phyloP scores from a whole-genome alignment of 1,140 invertebrate species.

The Pseudomyrmex cubaensis region DNA sequence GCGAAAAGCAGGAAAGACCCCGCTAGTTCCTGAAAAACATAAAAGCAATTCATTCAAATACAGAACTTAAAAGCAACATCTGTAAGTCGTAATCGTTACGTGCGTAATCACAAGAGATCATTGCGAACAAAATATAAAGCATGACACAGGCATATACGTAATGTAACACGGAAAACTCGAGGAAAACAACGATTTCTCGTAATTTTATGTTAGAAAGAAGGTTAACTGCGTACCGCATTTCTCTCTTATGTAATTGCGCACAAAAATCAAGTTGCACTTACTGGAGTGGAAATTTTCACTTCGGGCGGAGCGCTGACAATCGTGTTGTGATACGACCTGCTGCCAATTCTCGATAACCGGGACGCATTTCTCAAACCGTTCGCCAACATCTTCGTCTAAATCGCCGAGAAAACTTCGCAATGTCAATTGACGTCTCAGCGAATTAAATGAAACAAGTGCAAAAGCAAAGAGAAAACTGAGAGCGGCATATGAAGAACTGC shows the following conservation, averaged over 20 bases:
- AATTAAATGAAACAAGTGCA: too few relatives aligned
- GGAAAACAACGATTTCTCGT: too few relatives aligned
- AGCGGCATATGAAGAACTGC: too few relatives aligned
- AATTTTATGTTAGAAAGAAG: neutral
- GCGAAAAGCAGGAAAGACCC: neutral
- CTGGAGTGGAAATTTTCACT: constrained; percentile 12
- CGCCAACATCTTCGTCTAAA: neutral
- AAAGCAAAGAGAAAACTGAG: too few relatives aligned
- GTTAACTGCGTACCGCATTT: neutral
- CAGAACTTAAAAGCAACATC: too few relatives aligned
- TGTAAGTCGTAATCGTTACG: neutral
- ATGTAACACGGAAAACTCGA: neutral
- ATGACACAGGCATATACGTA: too few relatives aligned
- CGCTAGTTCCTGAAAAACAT: too few relatives aligned
- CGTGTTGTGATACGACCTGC: neutral
- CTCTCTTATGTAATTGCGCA: constrained; percentile 21
- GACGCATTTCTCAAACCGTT: neutral
- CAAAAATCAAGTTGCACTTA: neutral
- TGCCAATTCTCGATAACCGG: constrained; percentile 1
- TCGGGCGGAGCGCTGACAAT: constrained; percentile 2
- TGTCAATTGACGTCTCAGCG: too few relatives aligned
- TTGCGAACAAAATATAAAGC: too few relatives aligned
- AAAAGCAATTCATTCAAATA: too few relatives aligned
- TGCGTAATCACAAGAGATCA: neutral
- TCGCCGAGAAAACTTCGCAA: neutral